phyloP scores from a whole-genome alignment of 2,888 invertebrate species.

The Hanleya hanleyi region DNA sequence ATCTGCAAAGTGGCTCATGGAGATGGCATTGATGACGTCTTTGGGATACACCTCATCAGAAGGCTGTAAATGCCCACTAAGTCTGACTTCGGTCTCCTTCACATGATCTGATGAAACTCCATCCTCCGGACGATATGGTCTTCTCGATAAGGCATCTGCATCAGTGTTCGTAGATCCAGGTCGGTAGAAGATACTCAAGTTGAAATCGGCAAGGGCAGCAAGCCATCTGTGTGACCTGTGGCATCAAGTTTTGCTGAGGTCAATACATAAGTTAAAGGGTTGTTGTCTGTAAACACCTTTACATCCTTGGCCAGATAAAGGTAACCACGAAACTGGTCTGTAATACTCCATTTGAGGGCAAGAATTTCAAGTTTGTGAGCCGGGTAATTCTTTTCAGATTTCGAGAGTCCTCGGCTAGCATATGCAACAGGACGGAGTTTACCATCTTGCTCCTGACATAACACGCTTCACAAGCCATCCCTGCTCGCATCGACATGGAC shows the following conservation, averaged over 20 bases:
- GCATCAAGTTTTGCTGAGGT: conserved; percentile 26
- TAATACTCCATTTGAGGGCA: conserved; percentile 29
- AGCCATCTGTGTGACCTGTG: conserved; percentile 26
- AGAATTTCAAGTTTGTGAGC: conserved; percentile 26
- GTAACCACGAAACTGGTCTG: conserved; percentile 27
- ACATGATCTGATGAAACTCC: neutral
- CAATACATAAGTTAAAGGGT: conserved; percentile 23
- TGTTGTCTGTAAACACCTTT: conserved; percentile 9
- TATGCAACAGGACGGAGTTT: conserved; percentile 20
- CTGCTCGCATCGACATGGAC: conserved; percentile 25
- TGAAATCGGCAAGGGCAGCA: conserved; percentile 17
- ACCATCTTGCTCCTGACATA: conserved; percentile 27
- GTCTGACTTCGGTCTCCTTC: neutral
- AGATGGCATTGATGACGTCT: neutral
- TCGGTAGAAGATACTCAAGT: conserved; percentile 14
- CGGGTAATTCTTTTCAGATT: conserved; percentile 22
- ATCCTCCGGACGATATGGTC: neutral
- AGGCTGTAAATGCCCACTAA: neutral
- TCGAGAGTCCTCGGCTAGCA: conserved; percentile 17
- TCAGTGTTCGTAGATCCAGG: conserved; percentile 11
- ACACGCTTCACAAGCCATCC: conserved; percentile 26
- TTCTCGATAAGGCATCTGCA: conserved; percentile 4
- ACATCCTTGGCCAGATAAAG: conserved; percentile 10
- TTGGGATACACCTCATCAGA: neutral
- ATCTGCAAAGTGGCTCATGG: neutral